Conservation (phyloP, 2,888 invertebrate genomes). For the Antheraea assamensis region DNA sequence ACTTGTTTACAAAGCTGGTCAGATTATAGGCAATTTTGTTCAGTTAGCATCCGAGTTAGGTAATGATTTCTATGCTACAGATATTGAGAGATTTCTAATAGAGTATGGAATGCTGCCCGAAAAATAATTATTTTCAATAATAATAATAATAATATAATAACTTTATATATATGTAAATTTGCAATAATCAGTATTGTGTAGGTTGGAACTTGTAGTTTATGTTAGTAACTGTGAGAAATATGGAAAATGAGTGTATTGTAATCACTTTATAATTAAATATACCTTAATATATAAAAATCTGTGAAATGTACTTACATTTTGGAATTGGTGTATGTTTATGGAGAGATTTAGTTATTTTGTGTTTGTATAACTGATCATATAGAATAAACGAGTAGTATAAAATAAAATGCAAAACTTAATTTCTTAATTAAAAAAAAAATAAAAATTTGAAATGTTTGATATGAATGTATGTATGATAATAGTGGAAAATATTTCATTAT, state of each 20-base stretch:
- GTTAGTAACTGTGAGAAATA: background rate
- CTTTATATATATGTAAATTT: background rate
- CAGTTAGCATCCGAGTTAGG: conserved; percentile 93
- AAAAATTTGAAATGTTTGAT: too few relatives aligned
- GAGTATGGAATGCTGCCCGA: conserved; percentile 92
- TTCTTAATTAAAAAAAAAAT: too few relatives aligned
- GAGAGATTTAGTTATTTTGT: background rate
- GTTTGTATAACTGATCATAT: background rate
- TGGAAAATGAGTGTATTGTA: background rate
- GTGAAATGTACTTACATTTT: background rate
- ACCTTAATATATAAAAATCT: background rate
- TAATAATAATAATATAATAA: background rate
- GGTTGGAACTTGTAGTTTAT: background rate
- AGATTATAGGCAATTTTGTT: conserved; percentile 96
- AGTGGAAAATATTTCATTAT: too few relatives aligned
- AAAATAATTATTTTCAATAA: conserved; percentile 65
- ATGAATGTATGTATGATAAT: too few relatives aligned
- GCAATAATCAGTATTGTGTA: background rate
- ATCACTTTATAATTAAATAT: background rate
- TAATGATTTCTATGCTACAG: conserved; percentile 93
- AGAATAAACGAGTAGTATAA: background rate
- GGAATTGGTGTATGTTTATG: background rate
- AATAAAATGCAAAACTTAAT: too few relatives aligned
- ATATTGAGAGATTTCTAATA: conserved; percentile 94
- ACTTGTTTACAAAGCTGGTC: conserved; percentile 94